phyloP scores from a whole-genome alignment of 1,140 invertebrate genomes.

The Drosophila ficusphila region DNA sequence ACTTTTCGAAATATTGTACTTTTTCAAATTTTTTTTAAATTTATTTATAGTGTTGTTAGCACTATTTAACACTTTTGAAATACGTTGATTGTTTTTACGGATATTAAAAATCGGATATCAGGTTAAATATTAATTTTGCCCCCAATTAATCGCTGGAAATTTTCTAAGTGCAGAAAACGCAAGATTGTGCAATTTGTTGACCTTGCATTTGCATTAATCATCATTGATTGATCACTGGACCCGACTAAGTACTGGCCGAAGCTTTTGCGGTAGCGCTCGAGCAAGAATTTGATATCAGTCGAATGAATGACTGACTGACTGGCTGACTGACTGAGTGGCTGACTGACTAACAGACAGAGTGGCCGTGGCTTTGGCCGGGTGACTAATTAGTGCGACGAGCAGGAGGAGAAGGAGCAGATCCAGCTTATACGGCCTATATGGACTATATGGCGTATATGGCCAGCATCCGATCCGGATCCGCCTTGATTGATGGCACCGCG shows the following conservation, averaged over 20 bases:
- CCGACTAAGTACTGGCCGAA: constrained; percentile 55
- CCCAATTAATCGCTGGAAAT: too few species aligned
- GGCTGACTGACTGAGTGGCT: constrained; percentile 44
- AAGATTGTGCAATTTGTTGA: constrained; percentile 60
- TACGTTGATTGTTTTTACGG: neutral
- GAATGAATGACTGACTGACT: constrained; percentile 23
- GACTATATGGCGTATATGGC: constrained; percentile 25
- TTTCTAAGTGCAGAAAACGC: constrained; percentile 13
- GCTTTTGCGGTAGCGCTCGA: constrained; percentile 42
- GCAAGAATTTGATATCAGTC: constrained; percentile 62
- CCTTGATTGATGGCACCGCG: constrained; percentile 84
- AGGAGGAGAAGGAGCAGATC: constrained; percentile 7
- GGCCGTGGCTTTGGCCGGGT: too few species aligned
- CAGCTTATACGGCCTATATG: constrained; percentile 13
- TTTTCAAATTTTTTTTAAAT: too few species aligned
- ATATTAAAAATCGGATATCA: too few species aligned
- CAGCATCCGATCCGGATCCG: constrained; percentile 51
- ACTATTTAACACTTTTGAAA: too few species aligned
- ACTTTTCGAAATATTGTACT: too few species aligned
- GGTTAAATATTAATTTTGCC: too few species aligned
- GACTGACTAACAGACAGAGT: constrained; percentile 78
- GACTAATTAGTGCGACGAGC: constrained; percentile 80
- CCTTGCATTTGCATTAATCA: constrained; percentile 82
- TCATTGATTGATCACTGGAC: constrained; percentile 78
- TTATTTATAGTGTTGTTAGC: too few species aligned